Evolutionary conservation across 2,113 vertebrate genomes (phyloP).

Genomic region (Strix uralensis): DNA sequence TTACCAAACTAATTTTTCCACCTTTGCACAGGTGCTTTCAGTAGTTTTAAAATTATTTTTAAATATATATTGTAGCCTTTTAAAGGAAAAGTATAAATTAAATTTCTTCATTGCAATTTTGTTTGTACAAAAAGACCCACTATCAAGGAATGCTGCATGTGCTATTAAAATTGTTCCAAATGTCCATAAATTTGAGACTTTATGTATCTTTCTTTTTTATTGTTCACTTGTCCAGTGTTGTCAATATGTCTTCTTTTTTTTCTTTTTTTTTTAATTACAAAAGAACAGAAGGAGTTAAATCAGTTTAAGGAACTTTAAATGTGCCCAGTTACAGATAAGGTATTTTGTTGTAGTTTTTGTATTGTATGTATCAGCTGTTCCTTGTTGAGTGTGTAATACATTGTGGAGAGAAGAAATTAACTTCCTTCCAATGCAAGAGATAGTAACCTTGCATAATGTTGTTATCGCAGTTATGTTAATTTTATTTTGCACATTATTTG

Average conservation of each 20-base stretch:
- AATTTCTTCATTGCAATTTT: slow-evolving; percentile 71
- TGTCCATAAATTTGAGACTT: slow-evolving; percentile 80
- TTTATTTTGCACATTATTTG: slow-evolving; percentile 73
- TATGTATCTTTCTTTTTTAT: slow-evolving; percentile 72
- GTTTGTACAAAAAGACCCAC: slow-evolving; percentile 98
- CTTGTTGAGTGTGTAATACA: slow-evolving; percentile 58
- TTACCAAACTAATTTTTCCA: slow-evolving; percentile 75
- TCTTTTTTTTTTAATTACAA: background rate
- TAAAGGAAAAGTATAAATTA: slow-evolving; percentile 67
- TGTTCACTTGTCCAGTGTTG: slow-evolving; percentile 78
- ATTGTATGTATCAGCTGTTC: slow-evolving; percentile 69
- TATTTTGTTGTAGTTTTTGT: slow-evolving; percentile 64
- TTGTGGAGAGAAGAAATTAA: slow-evolving; percentile 35
- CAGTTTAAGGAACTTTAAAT: slow-evolving; percentile 70
- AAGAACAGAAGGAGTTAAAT: slow-evolving; percentile 57
- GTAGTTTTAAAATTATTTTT: slow-evolving; percentile 71
- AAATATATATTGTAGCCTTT: slow-evolving; percentile 75
- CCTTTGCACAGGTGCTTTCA: slow-evolving; percentile 78
- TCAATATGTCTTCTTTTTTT: slow-evolving; percentile 65
- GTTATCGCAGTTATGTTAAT: slow-evolving; percentile 10
- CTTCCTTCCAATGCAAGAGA: slow-evolving; percentile 46
- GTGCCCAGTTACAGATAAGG: slow-evolving; percentile 56
- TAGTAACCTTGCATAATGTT: slow-evolving; percentile 15
- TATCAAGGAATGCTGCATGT: slow-evolving; percentile 92
- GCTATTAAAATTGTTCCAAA: slow-evolving; percentile 77